These are phyloP conservation scores for Hermetia illucens DNA, from an alignment of 1,140 invertebrate species.

Conservation along the genomic window DNA sequence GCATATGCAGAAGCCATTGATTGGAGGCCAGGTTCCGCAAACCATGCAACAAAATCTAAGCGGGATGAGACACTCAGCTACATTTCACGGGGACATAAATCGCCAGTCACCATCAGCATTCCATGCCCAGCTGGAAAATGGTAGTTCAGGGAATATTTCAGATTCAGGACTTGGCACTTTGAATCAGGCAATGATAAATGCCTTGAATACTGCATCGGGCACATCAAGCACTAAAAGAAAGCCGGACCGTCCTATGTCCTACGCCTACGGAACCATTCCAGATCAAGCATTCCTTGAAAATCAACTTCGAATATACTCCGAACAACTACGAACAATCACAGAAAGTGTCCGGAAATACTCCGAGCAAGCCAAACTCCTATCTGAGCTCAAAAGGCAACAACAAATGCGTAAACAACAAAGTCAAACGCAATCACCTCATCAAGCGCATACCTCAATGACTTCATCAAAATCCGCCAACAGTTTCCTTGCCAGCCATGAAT, in stretches of 20 bases:
- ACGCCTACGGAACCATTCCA: slow-evolving; percentile 18
- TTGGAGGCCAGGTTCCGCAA: neutral
- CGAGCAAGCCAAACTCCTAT: slow-evolving; percentile 26
- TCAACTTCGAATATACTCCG: slow-evolving; percentile 26
- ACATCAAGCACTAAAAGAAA: slow-evolving; percentile 1
- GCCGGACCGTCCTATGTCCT: slow-evolving; percentile 19
- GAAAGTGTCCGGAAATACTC: slow-evolving; percentile 29
- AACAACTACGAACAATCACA: slow-evolving; percentile 26
- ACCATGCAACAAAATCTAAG: neutral
- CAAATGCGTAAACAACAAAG: slow-evolving; percentile 17
- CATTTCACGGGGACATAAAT: slow-evolving; percentile 17
- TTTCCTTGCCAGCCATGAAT: slow-evolving; percentile 16
- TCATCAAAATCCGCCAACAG: slow-evolving; percentile 27
- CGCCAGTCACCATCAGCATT: neutral
- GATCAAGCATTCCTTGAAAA: slow-evolving; percentile 28
- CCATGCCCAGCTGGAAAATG: neutral
- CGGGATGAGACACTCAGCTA: slow-evolving; percentile 23
- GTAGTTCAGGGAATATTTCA: neutral
- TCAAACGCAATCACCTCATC: neutral
- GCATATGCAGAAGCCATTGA: neutral
- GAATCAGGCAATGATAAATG: neutral
- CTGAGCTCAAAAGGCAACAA: slow-evolving; percentile 26
- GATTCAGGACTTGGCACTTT: neutral
- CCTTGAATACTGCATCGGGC: neutral
- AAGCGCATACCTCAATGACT: slow-evolving; percentile 14